Evolutionary conservation across 2,888 invertebrate genomes (phyloP).

Genomic region (Caradrina kadenii): DNA sequence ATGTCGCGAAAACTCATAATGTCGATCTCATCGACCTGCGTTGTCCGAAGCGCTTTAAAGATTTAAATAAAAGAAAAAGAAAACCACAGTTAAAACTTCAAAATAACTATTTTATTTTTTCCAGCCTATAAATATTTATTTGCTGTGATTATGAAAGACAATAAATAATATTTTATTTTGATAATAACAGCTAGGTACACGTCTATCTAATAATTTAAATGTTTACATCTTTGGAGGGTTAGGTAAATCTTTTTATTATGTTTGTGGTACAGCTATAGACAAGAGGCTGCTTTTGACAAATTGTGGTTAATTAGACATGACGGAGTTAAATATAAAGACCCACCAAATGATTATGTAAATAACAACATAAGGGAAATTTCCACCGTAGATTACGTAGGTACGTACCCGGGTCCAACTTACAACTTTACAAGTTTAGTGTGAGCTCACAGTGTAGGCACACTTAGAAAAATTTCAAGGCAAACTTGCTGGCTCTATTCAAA

Average conservation of each 20-base stretch:
- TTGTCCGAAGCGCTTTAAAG: no score
- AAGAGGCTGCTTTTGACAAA: not conserved
- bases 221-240: conserved; percentile 46
- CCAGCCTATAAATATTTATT: conserved; percentile 22
- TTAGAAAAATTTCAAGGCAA: no score
- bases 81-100: conserved; percentile 8
- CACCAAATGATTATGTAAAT: not conserved
- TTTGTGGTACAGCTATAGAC: conserved; percentile 1
- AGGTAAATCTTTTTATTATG: conserved; percentile 20
- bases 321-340: not conserved
- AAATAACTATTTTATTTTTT: conserved; percentile 17
- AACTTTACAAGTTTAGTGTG: no score
- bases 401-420: no score
- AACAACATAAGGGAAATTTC: not conserved
- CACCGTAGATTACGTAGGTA: not conserved
- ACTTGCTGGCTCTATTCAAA: no score
- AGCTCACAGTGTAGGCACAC: no score
- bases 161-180: conserved; percentile 42
- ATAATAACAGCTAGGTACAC: conserved; percentile 10
- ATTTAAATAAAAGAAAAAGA: not conserved
- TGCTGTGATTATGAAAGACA: conserved; percentile 22
- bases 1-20: no score
- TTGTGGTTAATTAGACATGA: not conserved
- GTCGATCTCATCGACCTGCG: no score
- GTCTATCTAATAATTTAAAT: conserved; percentile 30